Evolutionary conservation across 2,888 invertebrate species (phyloP).

Genomic region (Dryocosmus kuriphilus): DNA sequence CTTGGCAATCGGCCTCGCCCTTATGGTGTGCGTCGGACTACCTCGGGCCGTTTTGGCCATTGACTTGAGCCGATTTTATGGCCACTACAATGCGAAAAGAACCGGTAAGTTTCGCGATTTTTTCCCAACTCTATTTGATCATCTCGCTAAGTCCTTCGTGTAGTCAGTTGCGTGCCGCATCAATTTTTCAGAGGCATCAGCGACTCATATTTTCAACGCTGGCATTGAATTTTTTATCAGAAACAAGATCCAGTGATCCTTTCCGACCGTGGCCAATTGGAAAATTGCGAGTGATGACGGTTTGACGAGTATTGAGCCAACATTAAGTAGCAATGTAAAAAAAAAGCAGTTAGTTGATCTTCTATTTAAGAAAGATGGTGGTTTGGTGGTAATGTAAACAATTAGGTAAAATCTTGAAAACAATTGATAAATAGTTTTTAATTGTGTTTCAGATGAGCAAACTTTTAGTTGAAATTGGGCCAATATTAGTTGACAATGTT

Average conservation of each 20-base stretch:
- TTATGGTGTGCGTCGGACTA: conserved; percentile 81
- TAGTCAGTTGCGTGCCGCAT: conserved; percentile 9
- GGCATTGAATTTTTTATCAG: conserved; percentile 12
- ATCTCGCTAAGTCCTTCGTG: background rate
- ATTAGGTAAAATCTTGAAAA: background rate
- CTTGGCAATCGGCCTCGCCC: conserved; percentile 75
- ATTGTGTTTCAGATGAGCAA: no score
- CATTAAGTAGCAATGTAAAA: background rate
- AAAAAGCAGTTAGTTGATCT: background rate
- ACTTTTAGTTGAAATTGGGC: no score
- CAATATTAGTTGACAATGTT: no score
- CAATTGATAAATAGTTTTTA: background rate
- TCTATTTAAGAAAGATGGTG: background rate
- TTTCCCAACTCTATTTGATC: background rate
- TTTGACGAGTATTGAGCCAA: background rate
- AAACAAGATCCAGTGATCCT: background rate
- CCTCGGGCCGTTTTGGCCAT: conserved; percentile 85
- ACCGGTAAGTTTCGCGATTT: conserved; percentile 80
- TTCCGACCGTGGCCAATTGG: no score
- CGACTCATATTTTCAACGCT: background rate
- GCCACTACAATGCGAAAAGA: conserved; percentile 85
- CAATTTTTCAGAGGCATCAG: background rate
- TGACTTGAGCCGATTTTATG: conserved; percentile 90
- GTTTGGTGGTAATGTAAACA: background rate
- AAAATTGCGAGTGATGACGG: no score